Evolutionary conservation across 2,797 vertebrate species (phyloP), one percentile per base, ranked within the genome.

Genomic region (Coilia nasus): DNA sequence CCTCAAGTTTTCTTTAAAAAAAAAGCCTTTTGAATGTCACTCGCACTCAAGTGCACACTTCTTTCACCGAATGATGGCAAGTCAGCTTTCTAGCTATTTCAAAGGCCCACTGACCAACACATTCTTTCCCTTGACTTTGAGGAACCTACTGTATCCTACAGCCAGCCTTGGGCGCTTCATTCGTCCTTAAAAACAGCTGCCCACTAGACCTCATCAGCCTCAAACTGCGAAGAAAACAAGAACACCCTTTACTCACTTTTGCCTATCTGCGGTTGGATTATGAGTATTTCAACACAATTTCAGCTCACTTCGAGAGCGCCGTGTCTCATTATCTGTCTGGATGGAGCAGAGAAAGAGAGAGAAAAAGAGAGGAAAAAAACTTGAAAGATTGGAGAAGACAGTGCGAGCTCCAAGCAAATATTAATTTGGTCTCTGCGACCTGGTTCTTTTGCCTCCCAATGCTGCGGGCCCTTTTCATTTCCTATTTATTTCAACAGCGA

Each of bases 341-440:
- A 28, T 28, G 12, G 67, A 78, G 35, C 6, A 35, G 31, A 9
- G 71, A 44, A 17, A 54, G 50, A 54, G 50, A 44, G 35, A 35
- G 31, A 9, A 31, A 54, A 7, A 54, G 50, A 54, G 50, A 54
- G 50, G 9, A 21, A 78, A 54, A 54, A 21, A 41, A 17, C 64
- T 21, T 78, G 71, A 78, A 17, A 78, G 71, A 78, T 78, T 78
- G 41, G 19, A 41, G 71, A 19, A 44, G 71, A 78, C 71, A 78
- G 31, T 78, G 71, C 5, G 5, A 44, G 31, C 71, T 78, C 71
- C 44, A 35, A 21, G 35, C 71, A 78, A 78, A 78, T 78, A 78
- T 78, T 78, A 44, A 78, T 78, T 44, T 78, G 71, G 71, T 78
- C 71, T 41, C 71, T 6, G 71, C 71, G 71, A 78, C 71, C 71